Conservation (phyloP, 2,888 invertebrate species). For the Rhagonycha lutea region DNA sequence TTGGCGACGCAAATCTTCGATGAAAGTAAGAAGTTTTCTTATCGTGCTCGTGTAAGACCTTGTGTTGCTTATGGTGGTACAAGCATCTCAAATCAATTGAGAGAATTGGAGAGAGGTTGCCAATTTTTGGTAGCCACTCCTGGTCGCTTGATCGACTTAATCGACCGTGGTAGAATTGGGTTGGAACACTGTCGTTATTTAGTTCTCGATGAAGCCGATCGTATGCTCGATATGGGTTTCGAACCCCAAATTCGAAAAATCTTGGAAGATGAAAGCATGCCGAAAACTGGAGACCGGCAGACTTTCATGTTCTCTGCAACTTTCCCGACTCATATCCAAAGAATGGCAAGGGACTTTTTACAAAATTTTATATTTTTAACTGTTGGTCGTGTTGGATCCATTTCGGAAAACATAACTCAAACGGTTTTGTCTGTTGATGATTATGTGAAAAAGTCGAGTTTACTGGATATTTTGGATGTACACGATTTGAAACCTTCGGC, state of each 20-base stretch:
- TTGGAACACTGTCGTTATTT: too few relatives aligned
- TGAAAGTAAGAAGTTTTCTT: constrained; percentile 97
- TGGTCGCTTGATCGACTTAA: too few relatives aligned
- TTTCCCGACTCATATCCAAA: constrained; percentile 74
- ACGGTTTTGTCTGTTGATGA: constrained; percentile 69
- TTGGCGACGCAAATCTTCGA: constrained; percentile 99
- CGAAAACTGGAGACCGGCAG: constrained; percentile 54
- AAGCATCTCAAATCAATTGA: too few relatives aligned
- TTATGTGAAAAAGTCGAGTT: constrained; percentile 73
- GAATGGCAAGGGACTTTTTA: constrained; percentile 78
- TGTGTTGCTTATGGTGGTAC: constrained; percentile 75
- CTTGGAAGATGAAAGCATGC: too few relatives aligned
- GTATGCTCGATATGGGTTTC: too few relatives aligned
- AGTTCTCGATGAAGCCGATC: too few relatives aligned
- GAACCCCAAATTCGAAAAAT: too few relatives aligned
- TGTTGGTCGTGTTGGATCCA: constrained; percentile 91
- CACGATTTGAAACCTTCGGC: constrained; percentile 59
- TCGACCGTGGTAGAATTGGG: too few relatives aligned
- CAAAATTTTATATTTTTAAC: constrained; percentile 81
- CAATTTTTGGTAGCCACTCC: too few relatives aligned
- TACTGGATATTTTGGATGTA: constrained; percentile 70
- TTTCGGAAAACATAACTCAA: constrained; percentile 89
- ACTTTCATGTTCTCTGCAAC: constrained; percentile 81
- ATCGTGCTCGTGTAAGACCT: constrained; percentile 93
- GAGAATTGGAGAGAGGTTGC: too few relatives aligned